Conservation (phyloP, 2,113 vertebrate genomes). For the Micronycteris hirsuta region DNA sequence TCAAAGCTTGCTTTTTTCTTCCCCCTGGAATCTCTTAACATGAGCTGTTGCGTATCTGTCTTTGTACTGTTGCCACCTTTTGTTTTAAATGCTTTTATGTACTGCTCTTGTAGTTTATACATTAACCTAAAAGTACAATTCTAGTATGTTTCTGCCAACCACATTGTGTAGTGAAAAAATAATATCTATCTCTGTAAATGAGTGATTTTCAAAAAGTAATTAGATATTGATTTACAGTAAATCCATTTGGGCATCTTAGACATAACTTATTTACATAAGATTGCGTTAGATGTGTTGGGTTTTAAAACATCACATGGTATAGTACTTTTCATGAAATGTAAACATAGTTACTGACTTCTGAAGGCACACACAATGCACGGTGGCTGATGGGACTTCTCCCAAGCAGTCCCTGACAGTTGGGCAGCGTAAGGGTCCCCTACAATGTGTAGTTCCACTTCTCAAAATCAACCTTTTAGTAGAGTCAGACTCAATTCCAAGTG, state of each 20-base stretch:
- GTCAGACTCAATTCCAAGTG: not conserved
- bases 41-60: not conserved
- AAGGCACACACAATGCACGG: not conserved
- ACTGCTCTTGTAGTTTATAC: not conserved
- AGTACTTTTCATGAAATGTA: constrained; percentile 1
- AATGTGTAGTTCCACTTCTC: not conserved
- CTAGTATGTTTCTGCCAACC: not conserved
- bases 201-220: constrained; percentile 10
- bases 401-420: not conserved
- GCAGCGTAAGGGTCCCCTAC: not conserved
- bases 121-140: constrained; percentile 3
- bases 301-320: not conserved
- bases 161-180: not conserved
- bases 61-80: not conserved
- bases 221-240: not conserved
- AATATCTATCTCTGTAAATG: not conserved
- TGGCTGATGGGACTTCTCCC: not conserved
- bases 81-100: not conserved
- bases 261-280: not conserved
- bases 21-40: not conserved
- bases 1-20: not conserved
- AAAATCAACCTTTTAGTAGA: not conserved
- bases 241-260: not conserved
- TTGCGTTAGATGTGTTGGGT: not conserved
- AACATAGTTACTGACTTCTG: not conserved